Conservation (phyloP, 2,797 vertebrate species). For the Notamacropus eugenii region DNA sequence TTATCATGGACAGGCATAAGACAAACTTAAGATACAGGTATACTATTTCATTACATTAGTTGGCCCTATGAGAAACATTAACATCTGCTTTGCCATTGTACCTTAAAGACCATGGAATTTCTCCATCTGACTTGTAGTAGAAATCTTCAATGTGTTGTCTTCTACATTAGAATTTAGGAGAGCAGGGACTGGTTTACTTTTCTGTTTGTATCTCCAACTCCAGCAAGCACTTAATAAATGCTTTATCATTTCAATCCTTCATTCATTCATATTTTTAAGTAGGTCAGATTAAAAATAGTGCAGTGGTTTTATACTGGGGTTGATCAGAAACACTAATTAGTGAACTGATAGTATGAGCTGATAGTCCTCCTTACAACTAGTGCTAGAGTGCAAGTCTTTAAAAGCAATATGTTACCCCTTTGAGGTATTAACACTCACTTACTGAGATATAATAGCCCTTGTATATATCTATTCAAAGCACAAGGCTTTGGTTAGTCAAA, state of each 20-base stretch:
- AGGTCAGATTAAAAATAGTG: background rate
- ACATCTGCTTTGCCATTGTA: background rate
- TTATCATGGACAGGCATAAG: background rate
- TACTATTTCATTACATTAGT: background rate
- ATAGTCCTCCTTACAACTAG: background rate
- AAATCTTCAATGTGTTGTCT: background rate
- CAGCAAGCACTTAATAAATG: background rate
- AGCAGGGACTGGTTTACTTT: background rate
- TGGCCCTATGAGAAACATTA: background rate
- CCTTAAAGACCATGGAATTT: background rate
- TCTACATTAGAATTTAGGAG: background rate
- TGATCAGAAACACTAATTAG: background rate
- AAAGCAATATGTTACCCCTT: background rate
- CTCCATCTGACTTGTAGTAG: background rate
- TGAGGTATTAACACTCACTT: background rate
- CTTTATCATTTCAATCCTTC: background rate
- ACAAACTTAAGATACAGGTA: background rate
- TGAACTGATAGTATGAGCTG: background rate
- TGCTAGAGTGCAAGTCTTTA: background rate
- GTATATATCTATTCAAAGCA: background rate
- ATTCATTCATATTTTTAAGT: no score
- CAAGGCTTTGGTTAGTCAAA: background rate
- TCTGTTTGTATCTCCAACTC: background rate
- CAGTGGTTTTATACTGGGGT: background rate
- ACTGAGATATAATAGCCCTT: background rate